Percentiles rank a stretch among this genome's conserved stretches.
Conservation (phyloP, 1,140 invertebrate species). For the Eciton burchellii region DNA sequence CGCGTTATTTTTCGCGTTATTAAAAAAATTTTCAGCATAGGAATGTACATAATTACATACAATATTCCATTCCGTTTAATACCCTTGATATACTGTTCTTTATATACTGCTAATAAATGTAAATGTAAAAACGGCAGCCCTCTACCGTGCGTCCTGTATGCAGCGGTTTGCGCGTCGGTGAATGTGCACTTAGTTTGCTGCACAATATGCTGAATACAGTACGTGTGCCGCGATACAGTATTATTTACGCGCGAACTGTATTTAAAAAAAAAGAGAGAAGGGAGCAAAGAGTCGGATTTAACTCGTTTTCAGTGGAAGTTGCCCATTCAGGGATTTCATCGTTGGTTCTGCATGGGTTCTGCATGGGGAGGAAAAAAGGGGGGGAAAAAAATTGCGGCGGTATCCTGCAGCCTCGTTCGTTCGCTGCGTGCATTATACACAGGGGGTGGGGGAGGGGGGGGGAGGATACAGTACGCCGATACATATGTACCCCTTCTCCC, state of each 20-base stretch:
- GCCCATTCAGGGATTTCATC: slow-evolving; percentile 57
- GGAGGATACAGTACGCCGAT: neutral
- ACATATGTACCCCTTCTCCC: too few species aligned
- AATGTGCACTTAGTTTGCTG: slow-evolving; percentile 35
- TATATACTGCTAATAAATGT: slow-evolving; percentile 66
- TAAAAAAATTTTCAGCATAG: slow-evolving; percentile 13
- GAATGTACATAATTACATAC: slow-evolving; percentile 41
- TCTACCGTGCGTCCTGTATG: slow-evolving; percentile 6
- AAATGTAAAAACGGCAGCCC: slow-evolving; percentile 49
- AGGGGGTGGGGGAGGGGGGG: too few species aligned
- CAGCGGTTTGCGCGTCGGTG: slow-evolving; percentile 51
- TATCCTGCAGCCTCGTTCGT: slow-evolving; percentile 6
- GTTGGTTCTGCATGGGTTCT: slow-evolving; percentile 21
- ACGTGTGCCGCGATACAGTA: slow-evolving; percentile 56
- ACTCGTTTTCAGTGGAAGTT: slow-evolving; percentile 70
- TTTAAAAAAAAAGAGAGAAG: slow-evolving; percentile 71
- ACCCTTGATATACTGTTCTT: slow-evolving; percentile 23
- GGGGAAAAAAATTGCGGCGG: slow-evolving; percentile 21
- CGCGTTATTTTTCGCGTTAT: slow-evolving; percentile 6
- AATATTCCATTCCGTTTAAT: slow-evolving; percentile 68
- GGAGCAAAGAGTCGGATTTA: slow-evolving; percentile 74
- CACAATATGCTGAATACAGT: slow-evolving; percentile 74
- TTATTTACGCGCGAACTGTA: slow-evolving; percentile 76
- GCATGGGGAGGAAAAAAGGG: too few species aligned
- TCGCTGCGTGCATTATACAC: slow-evolving; percentile 49